These are phyloP conservation scores for Apamea sordens DNA, from an alignment of 2,888 invertebrate species.

Conservation along the genomic window DNA sequence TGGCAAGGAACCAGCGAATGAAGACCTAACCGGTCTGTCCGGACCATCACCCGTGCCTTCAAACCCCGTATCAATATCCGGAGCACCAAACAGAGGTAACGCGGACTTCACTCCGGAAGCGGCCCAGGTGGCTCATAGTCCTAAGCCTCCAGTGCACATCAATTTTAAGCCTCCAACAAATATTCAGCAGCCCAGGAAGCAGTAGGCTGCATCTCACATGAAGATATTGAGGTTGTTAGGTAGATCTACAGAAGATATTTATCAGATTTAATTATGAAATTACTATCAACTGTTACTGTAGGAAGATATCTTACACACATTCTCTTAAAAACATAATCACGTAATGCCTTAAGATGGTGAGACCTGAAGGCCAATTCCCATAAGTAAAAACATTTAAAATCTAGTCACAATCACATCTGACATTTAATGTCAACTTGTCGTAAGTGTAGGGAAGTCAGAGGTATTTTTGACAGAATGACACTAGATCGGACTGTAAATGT, in stretches of 20 bases:
- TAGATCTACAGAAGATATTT: constrained; percentile 48
- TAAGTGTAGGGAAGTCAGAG: no score
- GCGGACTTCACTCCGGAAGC: constrained; percentile 97
- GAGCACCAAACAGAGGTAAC: constrained; percentile 93
- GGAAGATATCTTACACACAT: not conserved
- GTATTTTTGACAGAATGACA: not conserved
- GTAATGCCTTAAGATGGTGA: constrained; percentile 39
- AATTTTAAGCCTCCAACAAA: constrained; percentile 91
- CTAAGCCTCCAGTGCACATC: constrained; percentile 92
- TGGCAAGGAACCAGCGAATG: constrained; percentile 90
- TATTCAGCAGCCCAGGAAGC: constrained; percentile 97
- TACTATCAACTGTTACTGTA: constrained; percentile 28
- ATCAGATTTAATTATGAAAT: constrained; percentile 14
- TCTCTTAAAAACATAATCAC: constrained; percentile 19
- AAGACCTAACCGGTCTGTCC: constrained; percentile 93
- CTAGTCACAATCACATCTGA: not conserved
- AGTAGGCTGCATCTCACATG: constrained; percentile 84
- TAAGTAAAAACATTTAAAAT: not conserved
- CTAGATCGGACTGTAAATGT: not conserved
- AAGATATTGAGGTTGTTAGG: constrained; percentile 56
- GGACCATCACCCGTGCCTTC: constrained; percentile 94
- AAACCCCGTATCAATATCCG: constrained; percentile 93
- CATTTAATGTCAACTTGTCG: not conserved
- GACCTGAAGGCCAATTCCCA: not conserved
- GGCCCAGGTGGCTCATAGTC: constrained; percentile 95